Conservation (phyloP, 1,140 invertebrate species). For the Harlomillsia oculata region DNA sequence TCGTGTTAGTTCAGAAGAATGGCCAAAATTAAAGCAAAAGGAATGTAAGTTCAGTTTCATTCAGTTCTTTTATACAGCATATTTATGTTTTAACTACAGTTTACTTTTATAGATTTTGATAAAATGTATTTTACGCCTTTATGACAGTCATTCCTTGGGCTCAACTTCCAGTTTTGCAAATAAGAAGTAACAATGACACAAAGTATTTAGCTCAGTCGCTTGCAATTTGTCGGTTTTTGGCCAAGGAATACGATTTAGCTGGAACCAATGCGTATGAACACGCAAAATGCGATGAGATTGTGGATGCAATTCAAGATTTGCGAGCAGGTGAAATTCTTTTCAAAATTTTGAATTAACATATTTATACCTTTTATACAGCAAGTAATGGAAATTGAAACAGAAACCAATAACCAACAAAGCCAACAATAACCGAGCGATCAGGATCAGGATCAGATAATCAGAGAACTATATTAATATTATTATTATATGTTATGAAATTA, state of each 20-base stretch:
- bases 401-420: no score
- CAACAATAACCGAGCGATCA: no score
- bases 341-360: no score
- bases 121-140: background rate
- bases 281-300: slow-evolving; percentile 46
- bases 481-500: background rate
- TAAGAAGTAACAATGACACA: slow-evolving; percentile 56
- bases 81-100: no score
- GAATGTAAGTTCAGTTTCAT: no score
- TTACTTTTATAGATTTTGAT: background rate
- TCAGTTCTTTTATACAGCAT: no score
- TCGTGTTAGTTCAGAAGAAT: slow-evolving; percentile 37
- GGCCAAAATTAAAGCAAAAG: no score
- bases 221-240: slow-evolving; percentile 52
- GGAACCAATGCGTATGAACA: slow-evolving; percentile 56
- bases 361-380: no score
- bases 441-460: no score
- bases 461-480: no score
- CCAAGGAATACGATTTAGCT: slow-evolving; percentile 39
- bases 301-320: slow-evolving; percentile 52
- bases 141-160: slow-evolving; percentile 50
- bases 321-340: slow-evolving; percentile 44
- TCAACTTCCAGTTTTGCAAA: slow-evolving; percentile 61
- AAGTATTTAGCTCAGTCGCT: slow-evolving; percentile 53
- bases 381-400: no score